Percentiles rank a stretch among this genome's conserved stretches.
Evolutionary conservation across 1,140 invertebrate genomes (phyloP).

Genomic region (Drosophila repletoides): DNA sequence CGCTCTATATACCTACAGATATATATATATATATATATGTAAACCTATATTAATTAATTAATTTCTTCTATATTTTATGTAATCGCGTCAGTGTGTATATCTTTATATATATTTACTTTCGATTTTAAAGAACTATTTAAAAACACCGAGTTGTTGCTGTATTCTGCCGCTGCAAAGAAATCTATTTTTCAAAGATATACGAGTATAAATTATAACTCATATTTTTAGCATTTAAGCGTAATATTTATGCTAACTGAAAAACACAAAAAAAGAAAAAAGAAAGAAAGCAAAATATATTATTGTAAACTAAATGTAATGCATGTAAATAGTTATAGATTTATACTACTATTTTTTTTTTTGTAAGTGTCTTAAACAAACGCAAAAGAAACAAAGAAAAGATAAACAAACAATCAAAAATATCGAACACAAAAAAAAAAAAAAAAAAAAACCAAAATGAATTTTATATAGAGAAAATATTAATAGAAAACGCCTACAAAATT

Average conservation of each 20-base stretch:
- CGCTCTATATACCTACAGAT: background rate
- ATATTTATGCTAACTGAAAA: constrained; percentile 50
- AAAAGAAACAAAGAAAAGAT: constrained; percentile 10
- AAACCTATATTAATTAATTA: background rate
- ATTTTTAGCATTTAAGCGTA: constrained; percentile 45
- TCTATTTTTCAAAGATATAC: constrained; percentile 44
- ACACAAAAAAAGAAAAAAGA: background rate
- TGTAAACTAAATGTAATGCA: constrained; percentile 63
- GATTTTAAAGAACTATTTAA: no score
- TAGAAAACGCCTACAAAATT: background rate
- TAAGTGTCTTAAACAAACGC: constrained; percentile 37
- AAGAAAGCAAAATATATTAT: constrained; percentile 20
- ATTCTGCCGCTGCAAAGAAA: no score
- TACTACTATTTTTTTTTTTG: constrained; percentile 50
- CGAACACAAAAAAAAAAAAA: constrained; percentile 20
- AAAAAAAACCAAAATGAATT: constrained; percentile 4
- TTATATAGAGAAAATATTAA: background rate
- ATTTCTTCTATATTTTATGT: constrained; percentile 29
- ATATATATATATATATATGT: constrained; percentile 17
- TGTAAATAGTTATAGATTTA: constrained; percentile 64
- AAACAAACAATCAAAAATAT: constrained; percentile 28
- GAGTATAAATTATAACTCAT: constrained; percentile 10
- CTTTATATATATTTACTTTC: constrained; percentile 44
- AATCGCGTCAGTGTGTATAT: constrained; percentile 35
- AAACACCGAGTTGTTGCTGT: no score